Base-by-base conservation (phyloP, 2,797 vertebrate species). In the Zalophus californianus region DNA sequence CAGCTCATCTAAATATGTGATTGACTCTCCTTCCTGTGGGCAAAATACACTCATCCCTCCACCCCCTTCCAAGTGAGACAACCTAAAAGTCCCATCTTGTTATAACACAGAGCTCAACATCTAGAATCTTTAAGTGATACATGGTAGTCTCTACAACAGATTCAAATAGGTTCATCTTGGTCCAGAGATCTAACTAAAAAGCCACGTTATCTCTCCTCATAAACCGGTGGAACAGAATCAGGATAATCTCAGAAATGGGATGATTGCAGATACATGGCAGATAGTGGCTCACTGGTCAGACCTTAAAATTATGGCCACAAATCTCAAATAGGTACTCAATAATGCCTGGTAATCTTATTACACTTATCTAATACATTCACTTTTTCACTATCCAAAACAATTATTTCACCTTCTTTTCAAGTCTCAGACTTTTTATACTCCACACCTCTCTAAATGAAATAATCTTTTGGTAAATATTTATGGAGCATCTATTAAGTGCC, bases 401-500 rank as follows among this genome's bases (percentile, higher is more conserved):
- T 82, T 27, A 41, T 73, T 91, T 91, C 29, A 60, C 41, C 64
- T 68, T 85, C 60, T 70, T 83, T 41, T 78, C 7, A 62, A 73
- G 92, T 54, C 52, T 84, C 56, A 50, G 85, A 58, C 15, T 78
- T 70, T 70, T 83, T 75, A 48, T 20, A 62, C 16, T 73, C 38
- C 29, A 60, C 54, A 9, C 27, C 7, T 7, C 48, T 66, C 50
- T 12, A 84, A 60, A 58, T 41, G 35, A 89, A 68, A 60, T 44
- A 14, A 77, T 15, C 52, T 92, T 88, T 88, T 58, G 84, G 58
- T 50, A 92, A 93, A 70, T 93, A 86, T 29, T 78, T 70, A 73
- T 29, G 64, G 48, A 87, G 10, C 15, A 32, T 64, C 10, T 64
- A 58, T 66, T 73, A 82, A 38, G 7, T 66, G 66, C 50, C 75